Evolutionary conservation across 2,113 vertebrate genomes (phyloP), one percentile per base, ranked within the genome.

Genomic region (Cebidichthys violaceus): DNA sequence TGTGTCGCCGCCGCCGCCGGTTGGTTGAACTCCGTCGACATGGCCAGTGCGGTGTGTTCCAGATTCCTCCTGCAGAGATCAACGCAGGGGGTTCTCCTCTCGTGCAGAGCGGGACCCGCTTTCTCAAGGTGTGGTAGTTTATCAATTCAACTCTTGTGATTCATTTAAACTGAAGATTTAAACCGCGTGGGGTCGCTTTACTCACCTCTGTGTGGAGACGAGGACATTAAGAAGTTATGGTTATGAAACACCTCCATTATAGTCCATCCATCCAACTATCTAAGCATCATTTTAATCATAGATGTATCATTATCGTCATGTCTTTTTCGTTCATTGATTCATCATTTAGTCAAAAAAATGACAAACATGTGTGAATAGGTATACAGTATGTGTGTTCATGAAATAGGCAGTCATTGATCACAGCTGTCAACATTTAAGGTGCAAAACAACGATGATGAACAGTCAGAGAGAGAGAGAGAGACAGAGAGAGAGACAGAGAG

Each of bases 41-140:
- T 95, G 94, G 90, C 91, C 1, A 24, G 9, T 0, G 17, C 43
- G 6, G 22, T 75, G 4, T 91, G 89, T 27, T 22, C 54, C 6
- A 86, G 88, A 71, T n/a, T 94, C 1, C 82, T 92, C 24, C 86
- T 92, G 6, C 90, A 88, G 37, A 93, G 84, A 71, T 67, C 90
- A 29, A 60, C 62, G 2, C 89, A 50, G 1, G 69, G 90, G 0
- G 60, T 92, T 37, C 71, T 85, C 50, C 59, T 92, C 7, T 79
- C 68, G 9, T 64, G 85, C 27, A 85, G 76, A 35, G 18, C 73
- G 4, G 60, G 4, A 0, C 86, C 89, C 1, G 55, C 45, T 31
- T 57, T 91, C 37, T 74, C 74, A 1, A 93, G 94, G 95, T 96
- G 75, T 22, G 22, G 0, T 35, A 0, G 18, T 27, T 6, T 50